These are phyloP conservation scores for Myanophis thanlyinensis DNA, from an alignment of 2,113 vertebrate genomes.

Conservation along the genomic window DNA sequence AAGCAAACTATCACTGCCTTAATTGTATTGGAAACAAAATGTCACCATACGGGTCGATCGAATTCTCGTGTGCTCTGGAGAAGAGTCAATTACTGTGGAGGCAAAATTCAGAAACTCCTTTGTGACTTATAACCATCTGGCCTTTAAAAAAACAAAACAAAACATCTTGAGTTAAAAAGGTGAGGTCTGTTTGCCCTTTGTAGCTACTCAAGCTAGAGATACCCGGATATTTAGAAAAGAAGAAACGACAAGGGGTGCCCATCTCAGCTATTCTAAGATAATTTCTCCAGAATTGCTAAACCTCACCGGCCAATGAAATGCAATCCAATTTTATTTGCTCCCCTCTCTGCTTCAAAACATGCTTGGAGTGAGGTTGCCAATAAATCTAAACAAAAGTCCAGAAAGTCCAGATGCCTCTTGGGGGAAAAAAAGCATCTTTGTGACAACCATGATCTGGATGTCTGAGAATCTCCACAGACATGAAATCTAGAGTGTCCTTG, in stretches of 20 bases:
- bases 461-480: too few relatives aligned
- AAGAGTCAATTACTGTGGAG: neutral
- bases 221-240: neutral
- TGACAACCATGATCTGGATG: too few relatives aligned
- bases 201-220: neutral
- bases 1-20: conserved; percentile 25
- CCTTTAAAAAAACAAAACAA: neutral
- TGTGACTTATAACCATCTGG: neutral
- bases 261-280: neutral
- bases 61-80: neutral
- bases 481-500: too few relatives aligned
- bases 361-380: too few relatives aligned
- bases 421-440: too few relatives aligned
- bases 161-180: neutral
- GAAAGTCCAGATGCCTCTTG: too few relatives aligned
- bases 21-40: conserved; percentile 13
- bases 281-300: too few relatives aligned
- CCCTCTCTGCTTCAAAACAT: too few relatives aligned
- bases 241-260: neutral
- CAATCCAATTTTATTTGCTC: too few relatives aligned
- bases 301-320: too few relatives aligned
- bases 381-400: too few relatives aligned
- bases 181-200: neutral
- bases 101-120: neutral
- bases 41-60: conserved; percentile 28